Evolutionary conservation across 37 sponge, comb jelly and placozoan species (phyloP), one percentile per base, ranked within the genome.

Genomic region (Eunapius fragilis): DNA sequence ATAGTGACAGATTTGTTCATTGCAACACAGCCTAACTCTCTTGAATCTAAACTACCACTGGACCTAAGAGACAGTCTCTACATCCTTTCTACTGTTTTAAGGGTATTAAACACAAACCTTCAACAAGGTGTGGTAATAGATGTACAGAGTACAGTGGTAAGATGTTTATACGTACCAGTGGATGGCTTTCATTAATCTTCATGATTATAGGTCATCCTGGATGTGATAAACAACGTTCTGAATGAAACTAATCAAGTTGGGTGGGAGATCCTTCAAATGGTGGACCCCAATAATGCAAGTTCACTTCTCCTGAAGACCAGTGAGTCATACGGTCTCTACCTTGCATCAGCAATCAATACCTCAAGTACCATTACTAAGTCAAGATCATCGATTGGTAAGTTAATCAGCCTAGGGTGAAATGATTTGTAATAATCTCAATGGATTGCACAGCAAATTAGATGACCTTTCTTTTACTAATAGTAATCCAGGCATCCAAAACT

Each of bases 281-380:
- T 33, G 0, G 26, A 80, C 26, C 80, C 71, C 32, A n/a, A 41
- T 79, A 31, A n/a, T n/a, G n/a, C 41, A 27, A 77, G 78, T 77
- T 1, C 78, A 35, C 27, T 35, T 11, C 28, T 87, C 24, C 74
- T 87, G 2, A n/a, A 79, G 80, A 72, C 36, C 24, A 58, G 47
- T 9, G 87, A 87, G 50, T 68, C 80, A 25, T 87, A 87, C 26
- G 87, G 70, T 0, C 72, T 79, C 25, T 87, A 71, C n/a, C 24
- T 87, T 49, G 47, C 87, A 28, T 25, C 36, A 27, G 41, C 45
- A 0, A 24, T 84, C 67, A 27, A 73, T 17, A 30, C 38, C 32
- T 76, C 41, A 6, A 72, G 14, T 4, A 17, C 3, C 19, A 75
- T 45, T 9, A 12, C 37, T 14, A 2, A 11, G 36, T 27, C 41